Evolutionary conservation across 2,888 invertebrate genomes (phyloP).

Genomic region (Meiosimyza platycephala): DNA sequence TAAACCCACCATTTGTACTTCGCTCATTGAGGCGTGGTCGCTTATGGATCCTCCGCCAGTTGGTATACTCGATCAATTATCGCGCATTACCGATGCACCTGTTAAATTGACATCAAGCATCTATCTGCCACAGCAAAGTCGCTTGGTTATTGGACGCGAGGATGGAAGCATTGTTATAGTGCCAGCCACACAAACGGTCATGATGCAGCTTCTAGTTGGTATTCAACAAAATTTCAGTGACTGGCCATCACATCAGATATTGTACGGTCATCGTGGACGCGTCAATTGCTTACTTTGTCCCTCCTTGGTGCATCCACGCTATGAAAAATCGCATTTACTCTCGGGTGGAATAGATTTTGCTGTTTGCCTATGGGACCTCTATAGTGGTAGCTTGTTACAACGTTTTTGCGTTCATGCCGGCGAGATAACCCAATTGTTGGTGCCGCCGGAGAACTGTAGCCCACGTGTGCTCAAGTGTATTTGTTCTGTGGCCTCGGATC

Average conservation of each 20-base stretch:
- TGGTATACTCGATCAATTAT: conserved; percentile 90
- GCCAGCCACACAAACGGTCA: conserved; percentile 94
- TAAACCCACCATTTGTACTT: conserved; percentile 83
- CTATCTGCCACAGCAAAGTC: conserved; percentile 92
- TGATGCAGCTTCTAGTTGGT: conserved; percentile 90
- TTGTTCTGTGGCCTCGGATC: conserved; percentile 97
- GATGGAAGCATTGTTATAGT: conserved; percentile 97
- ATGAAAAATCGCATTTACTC: conserved; percentile 88
- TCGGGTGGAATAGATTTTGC: conserved; percentile 99
- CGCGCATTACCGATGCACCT: conserved; percentile 77
- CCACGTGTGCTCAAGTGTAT: conserved; percentile 93
- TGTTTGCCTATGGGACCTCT: conserved; percentile 93
- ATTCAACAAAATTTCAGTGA: conserved; percentile 80
- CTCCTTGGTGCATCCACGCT: conserved; percentile 86
- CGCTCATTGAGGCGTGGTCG: conserved; percentile 88
- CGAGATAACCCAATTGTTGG: conserved; percentile 92
- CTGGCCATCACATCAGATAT: conserved; percentile 89
- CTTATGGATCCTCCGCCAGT: conserved; percentile 88
- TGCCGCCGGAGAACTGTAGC: conserved; percentile 92
- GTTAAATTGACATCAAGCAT: conserved; percentile 93
- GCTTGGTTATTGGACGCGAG: conserved; percentile 92
- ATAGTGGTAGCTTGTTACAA: conserved; percentile 88
- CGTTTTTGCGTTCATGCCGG: conserved; percentile 98
- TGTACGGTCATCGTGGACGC: conserved; percentile 90
- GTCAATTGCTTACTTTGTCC: conserved; percentile 97